phyloP scores from a whole-genome alignment of 1,140 invertebrate species.

The Drosophila yakuba region DNA sequence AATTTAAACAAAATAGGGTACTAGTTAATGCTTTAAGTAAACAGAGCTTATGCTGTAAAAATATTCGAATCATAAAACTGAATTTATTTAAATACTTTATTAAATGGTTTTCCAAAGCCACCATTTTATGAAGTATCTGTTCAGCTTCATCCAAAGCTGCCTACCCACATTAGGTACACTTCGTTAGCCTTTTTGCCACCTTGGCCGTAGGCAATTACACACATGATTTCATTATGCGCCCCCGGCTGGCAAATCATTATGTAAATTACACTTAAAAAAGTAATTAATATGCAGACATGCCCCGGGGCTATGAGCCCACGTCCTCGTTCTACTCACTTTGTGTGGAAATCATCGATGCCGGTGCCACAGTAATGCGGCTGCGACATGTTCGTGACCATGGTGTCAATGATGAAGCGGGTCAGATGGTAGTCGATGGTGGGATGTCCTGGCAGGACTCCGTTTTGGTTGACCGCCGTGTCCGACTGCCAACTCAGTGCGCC shows the following conservation, averaged over 20 bases:
- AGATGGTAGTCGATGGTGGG: constrained; percentile 7
- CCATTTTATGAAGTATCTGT: background rate
- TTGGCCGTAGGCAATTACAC: constrained; percentile 57
- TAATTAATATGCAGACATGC: constrained; percentile 70
- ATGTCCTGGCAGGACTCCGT: constrained; percentile 16
- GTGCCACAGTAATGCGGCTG: constrained; percentile 81
- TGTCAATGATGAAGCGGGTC: constrained; percentile 54
- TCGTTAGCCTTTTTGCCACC: constrained; percentile 28
- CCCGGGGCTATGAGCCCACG: background rate
- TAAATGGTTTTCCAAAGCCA: background rate
- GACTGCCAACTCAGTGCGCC: constrained; percentile 9
- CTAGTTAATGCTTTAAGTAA: too few species aligned
- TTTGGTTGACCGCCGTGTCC: constrained; percentile 27
- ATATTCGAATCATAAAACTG: too few species aligned
- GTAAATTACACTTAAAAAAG: constrained; percentile 74
- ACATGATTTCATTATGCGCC: constrained; percentile 61
- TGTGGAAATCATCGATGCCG: constrained; percentile 80
- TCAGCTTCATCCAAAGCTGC: background rate
- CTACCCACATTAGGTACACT: constrained; percentile 16
- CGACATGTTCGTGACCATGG: constrained; percentile 81
- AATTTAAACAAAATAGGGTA: too few species aligned
- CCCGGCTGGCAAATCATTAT: constrained; percentile 64
- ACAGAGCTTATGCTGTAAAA: too few species aligned
- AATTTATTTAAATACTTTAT: too few species aligned
- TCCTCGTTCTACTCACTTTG: constrained; percentile 62